Conservation (phyloP, 1,140 invertebrate genomes). For the Colletes gigas region DNA sequence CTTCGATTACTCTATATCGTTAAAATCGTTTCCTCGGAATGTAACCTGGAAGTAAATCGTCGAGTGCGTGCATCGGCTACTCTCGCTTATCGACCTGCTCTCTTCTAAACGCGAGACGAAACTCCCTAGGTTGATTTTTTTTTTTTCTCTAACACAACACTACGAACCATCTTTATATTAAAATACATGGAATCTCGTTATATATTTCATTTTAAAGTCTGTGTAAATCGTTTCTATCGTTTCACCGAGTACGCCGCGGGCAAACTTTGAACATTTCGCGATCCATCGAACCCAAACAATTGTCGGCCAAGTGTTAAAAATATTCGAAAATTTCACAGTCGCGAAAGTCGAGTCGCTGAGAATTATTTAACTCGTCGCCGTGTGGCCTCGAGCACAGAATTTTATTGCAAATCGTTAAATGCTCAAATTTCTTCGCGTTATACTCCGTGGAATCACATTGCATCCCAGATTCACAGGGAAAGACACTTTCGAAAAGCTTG, state of each 20-base stretch:
- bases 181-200: conserved; percentile 26
- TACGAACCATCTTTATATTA: conserved; percentile 31
- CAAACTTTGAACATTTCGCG: conserved; percentile 5
- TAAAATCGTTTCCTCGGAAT: conserved; percentile 40
- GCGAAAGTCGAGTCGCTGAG: not conserved
- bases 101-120: conserved; percentile 1
- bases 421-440: conserved; percentile 21
- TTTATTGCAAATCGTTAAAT: not conserved
- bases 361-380: too few species aligned
- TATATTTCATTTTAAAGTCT: not conserved
- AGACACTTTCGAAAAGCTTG: conserved; percentile 64
- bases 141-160: conserved; percentile 1
- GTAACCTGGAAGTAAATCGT: conserved; percentile 41
- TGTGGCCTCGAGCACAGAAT: not conserved
- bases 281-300: not conserved
- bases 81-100: conserved; percentile 15
- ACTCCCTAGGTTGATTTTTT: conserved; percentile 1
- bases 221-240: not conserved
- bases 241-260: not conserved
- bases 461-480: conserved; percentile 26
- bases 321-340: not conserved
- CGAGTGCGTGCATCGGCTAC: conserved; percentile 35
- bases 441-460: not conserved
- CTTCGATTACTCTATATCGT: conserved; percentile 15
- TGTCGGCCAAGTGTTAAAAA: not conserved